phyloP scores from a whole-genome alignment of 2,797 vertebrate species.

The Falco berigora region DNA sequence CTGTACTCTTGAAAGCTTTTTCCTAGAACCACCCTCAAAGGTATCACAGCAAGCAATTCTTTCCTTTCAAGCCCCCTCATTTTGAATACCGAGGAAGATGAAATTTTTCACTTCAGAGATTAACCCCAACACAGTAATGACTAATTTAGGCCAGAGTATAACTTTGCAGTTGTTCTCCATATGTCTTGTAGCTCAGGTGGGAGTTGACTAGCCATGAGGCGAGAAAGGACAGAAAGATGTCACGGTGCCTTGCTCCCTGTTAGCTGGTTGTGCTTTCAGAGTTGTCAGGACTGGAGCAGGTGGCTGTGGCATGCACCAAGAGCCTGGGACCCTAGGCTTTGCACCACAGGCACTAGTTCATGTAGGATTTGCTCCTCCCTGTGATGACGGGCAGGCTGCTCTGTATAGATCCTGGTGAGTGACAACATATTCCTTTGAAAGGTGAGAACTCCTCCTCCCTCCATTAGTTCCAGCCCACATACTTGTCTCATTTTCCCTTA shows the following conservation, averaged over 20 bases:
- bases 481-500: neutral
- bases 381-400: neutral
- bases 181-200: neutral
- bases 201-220: neutral
- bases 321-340: neutral
- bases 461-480: neutral
- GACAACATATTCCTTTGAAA: neutral
- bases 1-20: neutral
- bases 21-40: neutral
- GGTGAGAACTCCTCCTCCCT: neutral
- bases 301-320: neutral
- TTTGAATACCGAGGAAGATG: neutral
- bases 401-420: neutral
- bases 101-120: neutral
- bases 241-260: neutral
- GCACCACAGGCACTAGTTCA: neutral
- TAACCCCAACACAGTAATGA: neutral
- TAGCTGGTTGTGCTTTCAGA: neutral
- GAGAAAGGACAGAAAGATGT: neutral
- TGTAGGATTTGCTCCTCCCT: neutral
- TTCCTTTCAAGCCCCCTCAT: neutral
- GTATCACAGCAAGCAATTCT: neutral
- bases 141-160: neutral
- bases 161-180: neutral
- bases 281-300: neutral